phyloP scores from a whole-genome alignment of 2,888 invertebrate genomes.

The Cephus rjabovi region DNA sequence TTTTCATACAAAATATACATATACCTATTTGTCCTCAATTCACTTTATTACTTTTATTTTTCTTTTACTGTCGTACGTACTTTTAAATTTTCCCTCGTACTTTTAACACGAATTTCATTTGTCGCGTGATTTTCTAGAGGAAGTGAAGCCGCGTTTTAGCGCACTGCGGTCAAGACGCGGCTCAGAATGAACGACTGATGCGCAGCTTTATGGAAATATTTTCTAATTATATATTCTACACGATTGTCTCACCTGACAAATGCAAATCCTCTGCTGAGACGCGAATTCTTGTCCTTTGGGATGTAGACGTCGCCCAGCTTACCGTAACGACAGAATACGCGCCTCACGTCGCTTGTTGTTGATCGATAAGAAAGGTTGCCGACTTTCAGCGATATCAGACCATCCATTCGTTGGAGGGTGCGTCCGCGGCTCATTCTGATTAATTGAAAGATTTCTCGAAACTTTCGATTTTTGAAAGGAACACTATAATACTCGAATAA shows the following conservation, averaged over 20 bases:
- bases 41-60: not conserved
- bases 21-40: not conserved
- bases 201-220: not conserved
- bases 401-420: constrained; percentile 40
- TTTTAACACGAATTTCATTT: not conserved
- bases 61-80: not conserved
- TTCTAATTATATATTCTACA: not conserved
- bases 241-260: constrained; percentile 41
- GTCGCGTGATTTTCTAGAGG: not conserved
- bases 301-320: constrained; percentile 48
- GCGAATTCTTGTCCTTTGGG: constrained; percentile 46
- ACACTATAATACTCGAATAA: not conserved
- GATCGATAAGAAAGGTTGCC: constrained; percentile 47
- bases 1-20: not conserved
- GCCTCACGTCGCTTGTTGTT: constrained; percentile 41
- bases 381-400: constrained; percentile 47
- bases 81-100: not conserved
- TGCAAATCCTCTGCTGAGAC: constrained; percentile 46
- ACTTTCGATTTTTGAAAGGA: not conserved
- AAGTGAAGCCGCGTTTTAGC: not conserved
- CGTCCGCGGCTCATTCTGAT: constrained; percentile 20
- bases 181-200: not conserved
- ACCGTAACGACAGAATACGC: constrained; percentile 45
- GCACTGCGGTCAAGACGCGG: not conserved
- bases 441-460: not conserved